Evolutionary conservation across 2,888 invertebrate genomes (phyloP).

Genomic region (Laspeyria flexula): DNA sequence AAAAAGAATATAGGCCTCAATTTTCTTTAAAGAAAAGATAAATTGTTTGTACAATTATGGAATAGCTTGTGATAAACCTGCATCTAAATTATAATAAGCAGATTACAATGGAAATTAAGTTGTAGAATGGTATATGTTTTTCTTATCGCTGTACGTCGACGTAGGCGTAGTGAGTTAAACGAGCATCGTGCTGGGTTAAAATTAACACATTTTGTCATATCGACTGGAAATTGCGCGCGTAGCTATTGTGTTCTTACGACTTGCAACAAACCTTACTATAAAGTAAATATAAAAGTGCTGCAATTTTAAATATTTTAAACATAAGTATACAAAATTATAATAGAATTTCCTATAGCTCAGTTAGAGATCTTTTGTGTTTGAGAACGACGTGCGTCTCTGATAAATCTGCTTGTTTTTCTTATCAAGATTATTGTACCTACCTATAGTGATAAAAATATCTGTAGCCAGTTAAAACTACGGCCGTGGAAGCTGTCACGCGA

Average conservation of each 20-base stretch:
- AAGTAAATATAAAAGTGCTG: not conserved
- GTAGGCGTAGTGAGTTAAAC: slow-evolving; percentile 8
- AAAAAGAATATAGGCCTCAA: no score
- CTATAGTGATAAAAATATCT: slow-evolving; percentile 77
- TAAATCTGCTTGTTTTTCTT: slow-evolving; percentile 79
- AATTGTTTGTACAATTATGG: no score
- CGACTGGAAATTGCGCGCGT: slow-evolving; percentile 25
- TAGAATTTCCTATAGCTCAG: slow-evolving; percentile 15
- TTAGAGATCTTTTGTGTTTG: slow-evolving; percentile 23
- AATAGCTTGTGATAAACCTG: not conserved
- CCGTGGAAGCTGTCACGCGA: slow-evolving; percentile 59
- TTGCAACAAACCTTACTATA: not conserved
- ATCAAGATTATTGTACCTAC: slow-evolving; percentile 74
- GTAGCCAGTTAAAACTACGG: slow-evolving; percentile 60
- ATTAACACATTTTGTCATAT: slow-evolving; percentile 40
- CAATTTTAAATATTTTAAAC: no score
- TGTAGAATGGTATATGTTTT: slow-evolving; percentile 21
- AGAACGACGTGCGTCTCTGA: slow-evolving; percentile 41
- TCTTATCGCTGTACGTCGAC: slow-evolving; percentile 33
- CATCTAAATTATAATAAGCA: not conserved
- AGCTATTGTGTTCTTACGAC: slow-evolving; percentile 27
- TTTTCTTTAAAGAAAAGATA: no score
- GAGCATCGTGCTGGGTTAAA: slow-evolving; percentile 28
- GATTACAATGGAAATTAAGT: slow-evolving; percentile 27
- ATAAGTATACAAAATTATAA: no score